Evolutionary conservation across 2,888 invertebrate genomes (phyloP).

Genomic region (Leptarthrus brevirostris): DNA sequence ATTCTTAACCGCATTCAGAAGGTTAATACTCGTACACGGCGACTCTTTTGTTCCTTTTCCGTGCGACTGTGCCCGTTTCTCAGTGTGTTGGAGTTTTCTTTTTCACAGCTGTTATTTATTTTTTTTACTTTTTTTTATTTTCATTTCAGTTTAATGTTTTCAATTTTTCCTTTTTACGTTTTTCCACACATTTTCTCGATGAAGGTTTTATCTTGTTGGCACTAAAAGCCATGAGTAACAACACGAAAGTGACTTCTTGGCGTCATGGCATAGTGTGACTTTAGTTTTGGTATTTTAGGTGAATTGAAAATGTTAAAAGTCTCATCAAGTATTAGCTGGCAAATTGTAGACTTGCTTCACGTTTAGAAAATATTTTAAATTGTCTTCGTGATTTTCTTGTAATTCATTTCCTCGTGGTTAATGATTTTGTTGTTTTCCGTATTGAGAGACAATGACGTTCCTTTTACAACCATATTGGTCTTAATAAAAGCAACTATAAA

Average conservation of each 20-base stretch:
- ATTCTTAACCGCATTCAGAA: conserved; percentile 35
- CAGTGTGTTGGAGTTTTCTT: conserved; percentile 8
- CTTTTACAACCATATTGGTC: too few species aligned
- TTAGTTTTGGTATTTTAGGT: conserved; percentile 49
- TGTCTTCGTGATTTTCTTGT: conserved; percentile 4
- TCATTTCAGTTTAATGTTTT: conserved; percentile 3
- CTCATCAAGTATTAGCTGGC: conserved; percentile 39
- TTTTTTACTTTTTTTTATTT: conserved; percentile 6
- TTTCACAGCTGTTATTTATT: conserved; percentile 29
- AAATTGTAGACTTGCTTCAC: conserved; percentile 23
- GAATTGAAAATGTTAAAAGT: conserved; percentile 50
- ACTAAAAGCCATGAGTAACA: conserved; percentile 44
- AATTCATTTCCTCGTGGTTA: neutral
- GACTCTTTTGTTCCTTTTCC: neutral
- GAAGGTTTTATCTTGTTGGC: conserved; percentile 45
- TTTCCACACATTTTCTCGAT: conserved; percentile 39
- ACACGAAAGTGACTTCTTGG: conserved; percentile 47
- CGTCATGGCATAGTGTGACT: conserved; percentile 42
- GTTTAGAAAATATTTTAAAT: conserved; percentile 23
- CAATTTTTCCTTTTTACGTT: conserved; percentile 23
- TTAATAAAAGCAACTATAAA: too few species aligned
- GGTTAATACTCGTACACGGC: conserved; percentile 26
- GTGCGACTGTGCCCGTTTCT: neutral
- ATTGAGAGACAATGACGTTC: too few species aligned
- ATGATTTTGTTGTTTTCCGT: neutral